phyloP scores from a whole-genome alignment of 2,113 vertebrate species.

The Phoenicopterus ruber region DNA sequence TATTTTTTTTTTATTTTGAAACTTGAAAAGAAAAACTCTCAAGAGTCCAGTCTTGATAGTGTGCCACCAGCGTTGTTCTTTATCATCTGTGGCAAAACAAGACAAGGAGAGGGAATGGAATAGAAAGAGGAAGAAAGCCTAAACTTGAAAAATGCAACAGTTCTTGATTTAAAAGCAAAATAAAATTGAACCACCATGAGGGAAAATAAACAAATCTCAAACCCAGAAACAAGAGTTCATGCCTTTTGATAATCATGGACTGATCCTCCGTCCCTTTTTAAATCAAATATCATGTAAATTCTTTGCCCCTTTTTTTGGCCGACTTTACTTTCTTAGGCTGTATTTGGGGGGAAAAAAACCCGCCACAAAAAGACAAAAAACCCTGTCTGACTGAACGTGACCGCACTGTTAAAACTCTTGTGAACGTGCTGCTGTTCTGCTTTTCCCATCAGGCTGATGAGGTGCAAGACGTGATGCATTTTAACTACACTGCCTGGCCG shows the following conservation, averaged over 20 bases:
- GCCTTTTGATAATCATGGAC: not conserved
- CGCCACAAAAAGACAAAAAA: not conserved
- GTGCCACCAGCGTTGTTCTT: not conserved
- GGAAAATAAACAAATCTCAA: not conserved
- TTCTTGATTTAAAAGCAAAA: not conserved
- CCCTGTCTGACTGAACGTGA: not conserved
- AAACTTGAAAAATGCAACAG: not conserved
- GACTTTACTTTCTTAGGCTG: not conserved
- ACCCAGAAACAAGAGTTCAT: not conserved
- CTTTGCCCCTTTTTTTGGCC: not conserved
- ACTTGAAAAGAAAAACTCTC: not conserved
- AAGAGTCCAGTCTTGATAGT: not conserved
- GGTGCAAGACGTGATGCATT: slow-evolving; percentile 87
- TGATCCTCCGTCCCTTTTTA: not conserved
- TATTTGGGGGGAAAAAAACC: no score
- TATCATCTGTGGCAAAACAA: not conserved
- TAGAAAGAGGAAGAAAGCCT: not conserved
- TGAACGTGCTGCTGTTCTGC: not conserved
- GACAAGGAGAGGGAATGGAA: not conserved
- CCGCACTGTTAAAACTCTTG: not conserved
- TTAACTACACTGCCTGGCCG: slow-evolving; percentile 96
- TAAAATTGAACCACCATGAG: not conserved
- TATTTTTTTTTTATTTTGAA: not conserved
- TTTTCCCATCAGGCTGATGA: slow-evolving; percentile 83
- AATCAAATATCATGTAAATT: not conserved